Evolutionary conservation across 2,888 invertebrate species (phyloP), one percentile per base, ranked within the genome.

Genomic region (Scaeva pyrastri): DNA sequence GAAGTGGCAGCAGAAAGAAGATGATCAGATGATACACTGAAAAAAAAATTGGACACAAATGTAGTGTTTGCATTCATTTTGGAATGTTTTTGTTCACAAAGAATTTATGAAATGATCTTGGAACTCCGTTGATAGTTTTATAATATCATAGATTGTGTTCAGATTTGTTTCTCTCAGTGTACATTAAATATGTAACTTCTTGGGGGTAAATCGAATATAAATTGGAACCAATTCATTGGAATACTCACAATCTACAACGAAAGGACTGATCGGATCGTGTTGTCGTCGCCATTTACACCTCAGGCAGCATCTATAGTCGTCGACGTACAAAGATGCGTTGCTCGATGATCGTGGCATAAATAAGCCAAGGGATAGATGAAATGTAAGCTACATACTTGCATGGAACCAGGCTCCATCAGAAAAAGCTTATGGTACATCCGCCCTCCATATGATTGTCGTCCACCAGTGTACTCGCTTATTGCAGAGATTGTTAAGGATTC

Each of bases 201-300:
- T 21, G 77, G 64, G 81, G 82, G 73, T 82, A 86, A 74, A 82
- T 82, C 70, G 85, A 64, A 81, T 86, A 86, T 77, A 86, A 81
- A 77, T 86, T 80, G 77, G 62, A 52, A 62, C 76, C 81, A 81
- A 81, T 85, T 62, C 76, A 70, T 73, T 64, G 60, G 43, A 66
- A 73, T 70, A 62, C 36, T 11, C n/a, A 71, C 21, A 43, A 50
- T 56, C 52, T 45, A 43, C n/a, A 41, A 5, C 21, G 7, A 36
- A 5, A 19, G 77, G 36, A 56, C 45, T 52, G 52, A 73, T 66
- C 66, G 31, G 31, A 31, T 31, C 31, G 31, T 31, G 31, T 31
- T 39, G 21, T 41, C 58, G 45, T 85, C 75, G 80, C 81, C 85
- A 85, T 81, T 85, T 76, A 60, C 81, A 75, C 76, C 81, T 85